phyloP scores from a whole-genome alignment of 23 tunicate genomes.

The Trididemnum nubilum region DNA sequence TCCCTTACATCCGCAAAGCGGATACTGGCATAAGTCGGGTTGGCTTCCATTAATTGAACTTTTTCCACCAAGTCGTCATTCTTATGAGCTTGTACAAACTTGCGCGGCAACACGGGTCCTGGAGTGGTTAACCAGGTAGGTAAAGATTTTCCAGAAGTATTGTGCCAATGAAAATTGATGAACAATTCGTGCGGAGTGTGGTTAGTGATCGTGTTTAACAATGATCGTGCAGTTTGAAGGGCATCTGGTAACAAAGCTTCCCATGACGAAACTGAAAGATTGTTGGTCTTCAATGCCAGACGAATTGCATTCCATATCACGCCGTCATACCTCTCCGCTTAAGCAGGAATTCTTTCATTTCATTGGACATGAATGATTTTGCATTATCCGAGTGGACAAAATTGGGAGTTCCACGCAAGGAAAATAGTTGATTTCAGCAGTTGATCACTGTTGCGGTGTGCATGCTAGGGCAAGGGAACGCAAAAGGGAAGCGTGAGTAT shows the following conservation, averaged over 20 bases:
- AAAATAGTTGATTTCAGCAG: background rate
- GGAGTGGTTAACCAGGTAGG: constrained; percentile 15
- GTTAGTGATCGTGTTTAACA: constrained; percentile 30
- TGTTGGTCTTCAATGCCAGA: constrained; percentile 7
- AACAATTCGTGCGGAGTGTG: constrained; percentile 33
- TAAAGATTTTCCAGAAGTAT: background rate
- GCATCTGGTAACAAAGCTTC: constrained; percentile 37
- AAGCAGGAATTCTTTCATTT: background rate
- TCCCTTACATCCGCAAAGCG: constrained; percentile 23
- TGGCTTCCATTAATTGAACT: constrained; percentile 27
- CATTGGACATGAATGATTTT: background rate
- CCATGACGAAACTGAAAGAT: constrained; percentile 2
- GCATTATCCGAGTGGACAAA: constrained; percentile 28
- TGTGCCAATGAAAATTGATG: constrained; percentile 6
- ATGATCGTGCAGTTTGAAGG: constrained; percentile 11
- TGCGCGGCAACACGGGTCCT: constrained; percentile 22
- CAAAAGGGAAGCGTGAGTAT: constrained; percentile 2
- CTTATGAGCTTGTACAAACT: constrained; percentile 15
- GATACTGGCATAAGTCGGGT: constrained; percentile 15
- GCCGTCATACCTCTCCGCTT: background rate
- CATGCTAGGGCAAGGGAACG: constrained; percentile 27
- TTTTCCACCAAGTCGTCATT: constrained; percentile 15
- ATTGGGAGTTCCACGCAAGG: constrained; percentile 7
- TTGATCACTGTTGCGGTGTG: constrained; percentile 18
- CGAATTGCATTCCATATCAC: constrained; percentile 13